Percentiles rank a stretch among this genome's conserved stretches.
These are phyloP conservation scores for Dynastes grantii DNA, from an alignment of 2,888 invertebrate species.

Conservation along the genomic window DNA sequence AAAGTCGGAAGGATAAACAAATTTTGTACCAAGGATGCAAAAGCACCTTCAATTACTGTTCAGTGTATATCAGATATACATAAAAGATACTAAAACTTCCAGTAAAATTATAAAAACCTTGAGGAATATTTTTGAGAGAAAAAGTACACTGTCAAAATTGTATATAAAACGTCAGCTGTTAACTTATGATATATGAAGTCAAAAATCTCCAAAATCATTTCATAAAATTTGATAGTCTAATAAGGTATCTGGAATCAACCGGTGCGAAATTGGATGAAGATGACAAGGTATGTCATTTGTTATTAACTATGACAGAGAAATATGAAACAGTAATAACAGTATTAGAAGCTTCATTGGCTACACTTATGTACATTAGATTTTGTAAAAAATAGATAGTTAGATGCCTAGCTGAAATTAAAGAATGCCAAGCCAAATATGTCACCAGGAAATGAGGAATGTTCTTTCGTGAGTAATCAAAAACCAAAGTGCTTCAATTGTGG, in stretches of 20 bases:
- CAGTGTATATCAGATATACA: conserved; percentile 4
- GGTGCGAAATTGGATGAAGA: conserved; percentile 57
- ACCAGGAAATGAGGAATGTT: conserved; percentile 19
- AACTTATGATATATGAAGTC: conserved; percentile 18
- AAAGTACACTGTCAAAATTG: conserved; percentile 15
- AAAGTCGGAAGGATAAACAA: not conserved
- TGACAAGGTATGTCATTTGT: conserved; percentile 58
- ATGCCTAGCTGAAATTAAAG: conserved; percentile 1
- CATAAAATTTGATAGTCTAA: conserved; percentile 57
- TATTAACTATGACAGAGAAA: conserved; percentile 54
- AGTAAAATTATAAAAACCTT: conserved; percentile 14
- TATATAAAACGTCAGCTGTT: conserved; percentile 14
- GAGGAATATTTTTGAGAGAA: conserved; percentile 26
- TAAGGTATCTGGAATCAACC: conserved; percentile 56
- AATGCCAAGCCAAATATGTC: not conserved
- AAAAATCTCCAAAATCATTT: conserved; percentile 54
- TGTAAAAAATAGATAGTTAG: conserved; percentile 7
- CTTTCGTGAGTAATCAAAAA: not conserved
- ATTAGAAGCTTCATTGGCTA: conserved; percentile 55
- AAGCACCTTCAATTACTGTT: conserved; percentile 22
- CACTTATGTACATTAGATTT: conserved; percentile 1
- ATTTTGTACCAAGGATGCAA: conserved; percentile 3
- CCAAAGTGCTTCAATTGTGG: conserved; percentile 12
- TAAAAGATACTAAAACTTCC: conserved; percentile 19
- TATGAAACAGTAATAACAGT: conserved; percentile 58